Base-by-base conservation (phyloP, 2,113 vertebrate genomes). In the Micromys minutus region DNA sequence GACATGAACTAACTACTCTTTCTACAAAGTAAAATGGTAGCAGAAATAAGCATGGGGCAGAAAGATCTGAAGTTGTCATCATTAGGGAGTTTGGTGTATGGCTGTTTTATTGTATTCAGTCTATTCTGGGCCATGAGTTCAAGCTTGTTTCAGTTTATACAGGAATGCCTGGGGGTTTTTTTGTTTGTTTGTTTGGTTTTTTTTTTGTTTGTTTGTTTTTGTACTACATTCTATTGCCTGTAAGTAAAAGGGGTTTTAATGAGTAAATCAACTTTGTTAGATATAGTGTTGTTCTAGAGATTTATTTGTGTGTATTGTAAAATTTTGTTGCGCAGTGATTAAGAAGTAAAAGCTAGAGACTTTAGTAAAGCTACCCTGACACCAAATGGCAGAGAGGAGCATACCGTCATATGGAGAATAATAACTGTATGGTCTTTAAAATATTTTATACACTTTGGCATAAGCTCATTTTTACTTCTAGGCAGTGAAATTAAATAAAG, bases 231-330 rank as follows among this genome's bases (percentile, higher is more conserved):
- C 4, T 26, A 77, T 34, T 86, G 16, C 22, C 80, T 21, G 65
- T 34, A 45, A 69, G 26, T 8, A 26, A 47, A 85, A 81, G 50
- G 92, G 69, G 89, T 59, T 83, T 87, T 50, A 45, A 26, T 89
- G 91, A 71, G 91, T 21, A 21, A 34, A 83, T 93, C 24, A 88
- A 67, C 59, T 71, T 95, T 83, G 24, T 84, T 88, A 85, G 13
- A 71, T 7, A 22, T 94, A 10, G 31, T 34, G 12, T 34, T 34
- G 34, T 67, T 67, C 65, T 67, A 67, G 65, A 67, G 31, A 67
- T 34, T 67, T 67, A 34, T 67, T 87, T 29, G 86, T 22, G 52
- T 85, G 3, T 61, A 24, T 55, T 95, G 39, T 75, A 87, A 90
- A 71, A 93, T 36, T 59, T 91, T 93, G n/a, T 42, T 75, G 17